Evolutionary conservation across 2,888 invertebrate genomes (phyloP), one percentile per base, ranked within the genome.

Genomic region (Hyposoter dolosus): DNA sequence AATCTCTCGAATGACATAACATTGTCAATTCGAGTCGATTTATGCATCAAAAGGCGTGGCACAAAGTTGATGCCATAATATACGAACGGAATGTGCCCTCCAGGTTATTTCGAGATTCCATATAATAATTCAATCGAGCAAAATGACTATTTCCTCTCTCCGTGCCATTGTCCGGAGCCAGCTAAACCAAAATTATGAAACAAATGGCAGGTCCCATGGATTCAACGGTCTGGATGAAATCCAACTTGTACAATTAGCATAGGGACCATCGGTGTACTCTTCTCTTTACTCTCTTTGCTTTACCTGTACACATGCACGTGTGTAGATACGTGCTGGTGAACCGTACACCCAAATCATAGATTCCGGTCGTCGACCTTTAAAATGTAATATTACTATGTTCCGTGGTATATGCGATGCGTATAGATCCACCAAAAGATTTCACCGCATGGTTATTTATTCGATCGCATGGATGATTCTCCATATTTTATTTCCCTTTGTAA

Each of bases 181-280:
- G 77, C 63, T 50, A 35, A 80, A 69, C n/a, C 23, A 68, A 87
- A 89, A 88, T 89, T 88, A 87, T 87, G 86, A 86, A 86, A 87
- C 86, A 87, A 89, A 88, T 88, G 86, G 85, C 75, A 82, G 77
- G 75, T 86, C 85, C 82, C 84, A 76, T 71, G 86, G 66, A 80
- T 84, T 80, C 76, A 71, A 65, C 76, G 82, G 72, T 71, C 82
- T 40, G 84, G 47, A 85, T 50, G 66, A 23, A 85, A 88, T 83
- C 77, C 77, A 85, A 79, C 87, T 87, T 84, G 85, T 81, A 47
- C 83, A 87, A 89, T 89, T 88, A 88, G 85, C 86, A 88, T 88
- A 83, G 75, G 65, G 63, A 60, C 87, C 78, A 72, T 82, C 79
- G 79, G 81, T 84, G 77, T 86, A 75, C 80, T 72, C 50, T 68